Conservation (phyloP, 2,888 invertebrate genomes). For the Heteromyza rotundicornis region DNA sequence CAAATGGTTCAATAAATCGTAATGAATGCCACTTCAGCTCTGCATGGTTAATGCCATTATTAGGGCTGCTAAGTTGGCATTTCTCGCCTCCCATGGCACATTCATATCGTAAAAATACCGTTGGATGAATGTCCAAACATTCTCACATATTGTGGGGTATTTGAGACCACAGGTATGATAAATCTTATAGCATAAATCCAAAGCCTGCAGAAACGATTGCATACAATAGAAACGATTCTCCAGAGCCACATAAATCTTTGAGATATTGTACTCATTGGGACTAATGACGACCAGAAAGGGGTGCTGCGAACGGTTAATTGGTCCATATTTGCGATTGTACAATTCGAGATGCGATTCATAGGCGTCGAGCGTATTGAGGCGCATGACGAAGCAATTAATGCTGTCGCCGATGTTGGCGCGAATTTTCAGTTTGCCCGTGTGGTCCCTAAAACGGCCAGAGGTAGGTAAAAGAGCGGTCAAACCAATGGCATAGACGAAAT, state of each 20-base stretch:
- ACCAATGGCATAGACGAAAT: constrained; percentile 2
- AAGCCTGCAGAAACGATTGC: neutral
- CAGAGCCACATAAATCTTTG: neutral
- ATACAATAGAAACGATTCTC: constrained; percentile 4
- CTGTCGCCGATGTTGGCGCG: neutral
- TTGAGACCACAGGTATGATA: neutral
- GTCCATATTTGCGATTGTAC: neutral
- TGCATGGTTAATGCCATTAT: neutral
- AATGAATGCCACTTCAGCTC: neutral
- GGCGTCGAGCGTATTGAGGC: neutral
- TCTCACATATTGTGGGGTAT: neutral
- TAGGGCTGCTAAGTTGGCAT: neutral
- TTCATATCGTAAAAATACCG: neutral
- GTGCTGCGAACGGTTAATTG: neutral
- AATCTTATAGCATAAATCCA: constrained; percentile 1
- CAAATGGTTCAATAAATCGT: no score
- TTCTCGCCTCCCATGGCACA: neutral
- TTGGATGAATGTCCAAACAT: neutral
- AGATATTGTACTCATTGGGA: neutral
- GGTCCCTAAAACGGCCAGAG: neutral
- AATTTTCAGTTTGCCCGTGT: neutral
- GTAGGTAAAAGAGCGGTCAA: neutral
- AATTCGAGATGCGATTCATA: neutral
- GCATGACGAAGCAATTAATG: neutral
- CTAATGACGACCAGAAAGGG: neutral